Evolutionary conservation across 2,797 vertebrate species (phyloP), one percentile per base, ranked within the genome.

Genomic region (Adelosebastes latens): DNA sequence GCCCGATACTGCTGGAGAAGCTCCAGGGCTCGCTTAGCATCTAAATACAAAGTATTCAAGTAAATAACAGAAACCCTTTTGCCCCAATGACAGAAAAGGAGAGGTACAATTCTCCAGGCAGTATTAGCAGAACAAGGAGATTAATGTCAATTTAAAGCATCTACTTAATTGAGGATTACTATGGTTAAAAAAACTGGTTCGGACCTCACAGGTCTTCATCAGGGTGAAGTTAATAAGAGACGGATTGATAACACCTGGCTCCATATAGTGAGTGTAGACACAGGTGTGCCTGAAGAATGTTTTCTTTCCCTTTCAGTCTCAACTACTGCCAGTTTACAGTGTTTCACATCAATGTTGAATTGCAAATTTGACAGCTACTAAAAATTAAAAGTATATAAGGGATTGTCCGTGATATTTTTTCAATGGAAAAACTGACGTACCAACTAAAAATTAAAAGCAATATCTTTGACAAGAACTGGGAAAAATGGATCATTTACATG

Each of bases 1-100:
- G 94, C 89, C 68, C 96, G 96, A 89, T 98, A 99, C 63, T 98
- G 97, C 93, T 97, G 97, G 88, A 99, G 95, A 80, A 99, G 97
- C 89, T 95, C 95, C 93, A 99, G 94, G 9, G 98, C 98, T 81
- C 97, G 95, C 93, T 97, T 96, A 62, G 98, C 97, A 91, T 99
- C 98, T 99, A 91, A 65, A 86, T 20, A 76, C 36, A 77, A 82
- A 24, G 79, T 2, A 63, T 11, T 64, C 29, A 65, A 31, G 29
- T 27, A 42, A 59, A 32, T 34, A 39, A 58, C 4, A 22, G 46
- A 16, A 12, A 18, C 3, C 4, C 0, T n/a, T 14, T 2, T 24
- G 4, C 1, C 4, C 10, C 14, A 39, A 22, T 42, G 6, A 52
- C 39, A 27, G 7, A 24, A 62, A 36, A 11, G 3, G 1, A 56